A percentile compares a stretch with the other conserved stretches of the same genome.
phyloP scores from a whole-genome alignment of 2,113 vertebrate genomes.

The Syngnathus typhle region DNA sequence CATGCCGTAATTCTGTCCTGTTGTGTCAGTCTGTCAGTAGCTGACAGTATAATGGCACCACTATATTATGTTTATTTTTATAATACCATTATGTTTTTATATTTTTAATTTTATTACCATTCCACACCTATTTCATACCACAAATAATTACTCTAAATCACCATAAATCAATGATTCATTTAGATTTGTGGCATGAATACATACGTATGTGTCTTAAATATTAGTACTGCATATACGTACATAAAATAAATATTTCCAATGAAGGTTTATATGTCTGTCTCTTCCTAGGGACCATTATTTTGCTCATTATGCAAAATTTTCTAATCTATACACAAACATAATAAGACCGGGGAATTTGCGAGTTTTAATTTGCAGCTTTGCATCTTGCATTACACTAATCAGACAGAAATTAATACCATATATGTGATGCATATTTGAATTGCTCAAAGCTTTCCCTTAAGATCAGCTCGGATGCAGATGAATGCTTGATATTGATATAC shows the following conservation, averaged over 20 bases:
- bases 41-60: neutral
- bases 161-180: neutral
- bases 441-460: neutral
- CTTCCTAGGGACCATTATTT: neutral
- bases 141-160: neutral
- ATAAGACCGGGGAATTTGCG: neutral
- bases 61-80: neutral
- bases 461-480: neutral
- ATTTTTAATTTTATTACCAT: neutral
- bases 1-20: slow-evolving; percentile 13
- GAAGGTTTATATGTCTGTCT: neutral
- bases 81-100: neutral
- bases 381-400: neutral
- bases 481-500: neutral
- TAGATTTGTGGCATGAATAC: neutral
- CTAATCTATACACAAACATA: neutral
- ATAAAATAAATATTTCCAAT: neutral
- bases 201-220: neutral
- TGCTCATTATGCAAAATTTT: neutral
- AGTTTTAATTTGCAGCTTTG: neutral
- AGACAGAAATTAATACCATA: neutral
- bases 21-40: slow-evolving; percentile 4
- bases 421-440: neutral
- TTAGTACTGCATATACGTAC: neutral
- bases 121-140: neutral